A percentile compares a stretch with the other conserved stretches of the same genome.
Conservation (phyloP, 2,113 vertebrate genomes). For the Murina feae region DNA sequence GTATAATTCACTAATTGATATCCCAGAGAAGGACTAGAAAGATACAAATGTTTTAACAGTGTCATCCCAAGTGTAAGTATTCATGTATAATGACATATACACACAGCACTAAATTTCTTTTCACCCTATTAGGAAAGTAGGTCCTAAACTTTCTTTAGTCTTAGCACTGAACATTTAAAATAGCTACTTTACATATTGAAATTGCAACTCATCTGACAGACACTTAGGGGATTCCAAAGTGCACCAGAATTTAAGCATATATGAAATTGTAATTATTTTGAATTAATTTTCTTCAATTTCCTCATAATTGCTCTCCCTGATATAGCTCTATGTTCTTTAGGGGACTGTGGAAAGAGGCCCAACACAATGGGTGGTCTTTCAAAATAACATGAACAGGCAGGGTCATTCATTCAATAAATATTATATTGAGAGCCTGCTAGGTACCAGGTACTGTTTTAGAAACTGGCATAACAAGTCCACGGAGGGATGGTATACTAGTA, state of each 20-base stretch:
- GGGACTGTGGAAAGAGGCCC: not conserved
- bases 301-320: conserved; percentile 9
- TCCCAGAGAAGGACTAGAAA: conserved; percentile 24
- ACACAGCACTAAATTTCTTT: not conserved
- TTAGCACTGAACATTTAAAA: not conserved
- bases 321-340: conserved; percentile 3
- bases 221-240: conserved; percentile 8
- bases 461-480: not conserved
- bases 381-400: not conserved
- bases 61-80: not conserved
- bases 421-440: not conserved
- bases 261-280: conserved; percentile 51
- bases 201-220: conserved; percentile 3
- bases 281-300: conserved; percentile 30
- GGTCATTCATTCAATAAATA: not conserved
- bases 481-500: not conserved
- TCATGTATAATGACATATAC: not conserved
- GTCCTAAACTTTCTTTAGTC: conserved; percentile 28
- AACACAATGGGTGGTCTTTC: not conserved
- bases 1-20: not conserved
- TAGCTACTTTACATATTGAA: conserved; percentile 30
- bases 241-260: not conserved
- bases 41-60: conserved; percentile 20
- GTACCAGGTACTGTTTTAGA: not conserved
- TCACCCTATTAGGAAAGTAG: not conserved